A percentile compares a stretch with the other conserved stretches of the same genome.
phyloP scores from a whole-genome alignment of 2,797 vertebrate species.

The Nothura maculosa region DNA sequence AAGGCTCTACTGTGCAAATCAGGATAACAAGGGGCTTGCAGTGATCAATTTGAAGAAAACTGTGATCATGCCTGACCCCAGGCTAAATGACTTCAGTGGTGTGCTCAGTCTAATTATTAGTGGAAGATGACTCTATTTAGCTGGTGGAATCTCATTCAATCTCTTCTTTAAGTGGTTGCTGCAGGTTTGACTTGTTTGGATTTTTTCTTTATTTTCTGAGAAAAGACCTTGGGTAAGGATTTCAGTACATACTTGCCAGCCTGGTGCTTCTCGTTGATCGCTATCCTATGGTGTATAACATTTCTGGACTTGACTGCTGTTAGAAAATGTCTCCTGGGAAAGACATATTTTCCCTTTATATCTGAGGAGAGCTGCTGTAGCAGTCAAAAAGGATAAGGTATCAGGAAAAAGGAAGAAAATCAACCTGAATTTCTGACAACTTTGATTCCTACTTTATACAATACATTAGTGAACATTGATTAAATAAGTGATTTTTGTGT shows the following conservation, averaged over 20 bases:
- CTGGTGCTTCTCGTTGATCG: background rate
- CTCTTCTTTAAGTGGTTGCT: background rate
- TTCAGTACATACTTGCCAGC: background rate
- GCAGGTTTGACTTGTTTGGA: background rate
- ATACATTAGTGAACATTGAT: background rate
- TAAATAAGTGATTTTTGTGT: background rate
- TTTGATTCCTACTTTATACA: background rate
- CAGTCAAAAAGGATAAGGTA: background rate
- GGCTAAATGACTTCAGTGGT: background rate
- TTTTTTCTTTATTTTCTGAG: background rate
- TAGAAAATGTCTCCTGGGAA: background rate
- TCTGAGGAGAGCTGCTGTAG: background rate
- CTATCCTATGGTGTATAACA: background rate
- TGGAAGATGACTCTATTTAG: background rate
- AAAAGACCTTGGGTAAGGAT: background rate
- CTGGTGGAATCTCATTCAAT: background rate
- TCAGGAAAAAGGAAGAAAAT: background rate
- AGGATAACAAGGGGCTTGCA: background rate
- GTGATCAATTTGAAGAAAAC: background rate
- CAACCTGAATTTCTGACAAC: background rate
- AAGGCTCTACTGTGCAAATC: background rate
- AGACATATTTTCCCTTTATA: background rate
- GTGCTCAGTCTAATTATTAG: rapidly evolving
- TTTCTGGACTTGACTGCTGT: background rate
- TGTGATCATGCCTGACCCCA: background rate